These are phyloP conservation scores for Nudaria mundana DNA, from an alignment of 2,888 invertebrate genomes.

Conservation along the genomic window DNA sequence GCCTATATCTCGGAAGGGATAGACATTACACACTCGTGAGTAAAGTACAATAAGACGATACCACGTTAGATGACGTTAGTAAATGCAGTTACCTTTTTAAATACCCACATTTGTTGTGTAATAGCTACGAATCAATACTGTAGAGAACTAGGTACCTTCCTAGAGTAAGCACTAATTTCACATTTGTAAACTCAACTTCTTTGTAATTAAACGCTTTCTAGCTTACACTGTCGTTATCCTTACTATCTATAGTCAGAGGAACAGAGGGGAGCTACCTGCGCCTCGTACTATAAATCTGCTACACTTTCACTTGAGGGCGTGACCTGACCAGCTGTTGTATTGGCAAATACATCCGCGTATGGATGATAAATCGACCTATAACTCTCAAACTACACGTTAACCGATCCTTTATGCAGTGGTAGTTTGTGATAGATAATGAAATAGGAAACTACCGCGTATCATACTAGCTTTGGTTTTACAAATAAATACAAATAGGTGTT, in stretches of 20 bases:
- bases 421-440: not conserved
- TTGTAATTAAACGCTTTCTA: no score
- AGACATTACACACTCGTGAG: no score
- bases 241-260: slow-evolving; percentile 41
- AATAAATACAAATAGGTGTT: no score
- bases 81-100: no score
- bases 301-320: slow-evolving; percentile 61
- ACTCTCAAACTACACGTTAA: not conserved
- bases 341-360: slow-evolving; percentile 43
- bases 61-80: no score
- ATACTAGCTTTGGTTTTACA: no score
- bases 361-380: slow-evolving; percentile 18
- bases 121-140: no score
- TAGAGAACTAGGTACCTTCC: not conserved
- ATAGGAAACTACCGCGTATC: no score
- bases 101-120: no score
- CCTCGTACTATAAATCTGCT: slow-evolving; percentile 52
- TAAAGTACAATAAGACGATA: no score
- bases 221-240: slow-evolving; percentile 21
- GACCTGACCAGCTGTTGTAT: slow-evolving; percentile 58
- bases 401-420: not conserved
- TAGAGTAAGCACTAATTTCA: not conserved
- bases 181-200: no score
- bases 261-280: slow-evolving; percentile 43
- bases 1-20: no score